Percentiles rank a stretch among this genome's conserved stretches.
These are phyloP conservation scores for Osmoderma eremita DNA, from an alignment of 2,888 invertebrate genomes.

Conservation along the genomic window DNA sequence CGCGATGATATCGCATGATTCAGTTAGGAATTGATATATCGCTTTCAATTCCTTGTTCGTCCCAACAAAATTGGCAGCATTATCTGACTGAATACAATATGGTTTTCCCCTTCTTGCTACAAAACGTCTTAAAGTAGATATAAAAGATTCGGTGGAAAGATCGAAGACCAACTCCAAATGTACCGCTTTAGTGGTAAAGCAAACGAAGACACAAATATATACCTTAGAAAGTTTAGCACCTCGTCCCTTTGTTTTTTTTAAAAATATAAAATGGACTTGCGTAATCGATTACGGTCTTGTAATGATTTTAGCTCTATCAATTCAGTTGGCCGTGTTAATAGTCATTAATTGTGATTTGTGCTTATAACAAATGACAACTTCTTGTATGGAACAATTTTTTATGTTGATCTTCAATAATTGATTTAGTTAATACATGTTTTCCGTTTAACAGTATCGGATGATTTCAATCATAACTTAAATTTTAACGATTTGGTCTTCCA, in stretches of 20 bases:
- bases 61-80: slow-evolving; percentile 46
- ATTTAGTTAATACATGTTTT: slow-evolving; percentile 43
- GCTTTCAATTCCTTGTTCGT: slow-evolving; percentile 42
- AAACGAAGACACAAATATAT: slow-evolving; percentile 42
- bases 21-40: too few relatives aligned
- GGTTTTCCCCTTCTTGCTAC: slow-evolving; percentile 41
- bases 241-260: slow-evolving; percentile 41
- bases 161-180: slow-evolving; percentile 42
- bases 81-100: slow-evolving; percentile 41
- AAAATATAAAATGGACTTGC: slow-evolving; percentile 42
- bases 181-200: slow-evolving; percentile 43
- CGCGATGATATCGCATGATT: too few relatives aligned
- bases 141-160: slow-evolving; percentile 41
- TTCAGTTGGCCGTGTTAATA: not conserved
- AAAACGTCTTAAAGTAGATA: slow-evolving; percentile 39
- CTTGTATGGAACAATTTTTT: slow-evolving; percentile 41
- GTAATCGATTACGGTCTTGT: slow-evolving; percentile 39
- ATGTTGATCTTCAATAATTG: slow-evolving; percentile 45
- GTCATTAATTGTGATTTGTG: slow-evolving; percentile 4
- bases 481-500: too few relatives aligned
- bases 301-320: not conserved
- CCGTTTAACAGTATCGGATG: slow-evolving; percentile 45
- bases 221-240: slow-evolving; percentile 39
- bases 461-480: not conserved
- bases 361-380: slow-evolving; percentile 22